These are phyloP conservation scores for Agrypnia vestita DNA, from an alignment of 1,140 invertebrate species.

Conservation along the genomic window DNA sequence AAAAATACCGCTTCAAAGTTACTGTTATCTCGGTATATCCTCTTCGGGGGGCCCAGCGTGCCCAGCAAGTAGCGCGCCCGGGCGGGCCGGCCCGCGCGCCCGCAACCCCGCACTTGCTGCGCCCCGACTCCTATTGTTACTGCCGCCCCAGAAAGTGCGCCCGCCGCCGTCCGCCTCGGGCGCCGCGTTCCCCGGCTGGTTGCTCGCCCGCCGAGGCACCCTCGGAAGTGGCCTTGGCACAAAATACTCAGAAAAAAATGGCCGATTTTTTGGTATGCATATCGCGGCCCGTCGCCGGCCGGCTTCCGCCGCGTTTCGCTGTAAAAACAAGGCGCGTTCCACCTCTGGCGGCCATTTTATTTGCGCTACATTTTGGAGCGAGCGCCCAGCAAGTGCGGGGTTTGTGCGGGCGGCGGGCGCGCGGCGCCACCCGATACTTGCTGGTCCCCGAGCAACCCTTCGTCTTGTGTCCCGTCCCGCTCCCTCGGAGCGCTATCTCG, in stretches of 20 bases:
- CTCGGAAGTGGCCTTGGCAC: neutral
- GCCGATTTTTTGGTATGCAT: constrained; percentile 67
- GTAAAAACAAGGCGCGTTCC: constrained; percentile 48
- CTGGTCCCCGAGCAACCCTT: constrained; percentile 73
- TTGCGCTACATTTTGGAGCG: constrained; percentile 71
- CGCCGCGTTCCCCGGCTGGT: too few relatives aligned
- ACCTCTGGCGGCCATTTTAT: constrained; percentile 67
- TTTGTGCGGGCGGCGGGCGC: constrained; percentile 60
- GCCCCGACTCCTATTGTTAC: constrained; percentile 73
- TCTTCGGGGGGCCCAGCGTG: constrained; percentile 71
- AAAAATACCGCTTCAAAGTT: constrained; percentile 66
- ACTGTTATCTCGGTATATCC: constrained; percentile 75
- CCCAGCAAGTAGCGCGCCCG: constrained; percentile 68
- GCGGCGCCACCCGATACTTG: constrained; percentile 65
- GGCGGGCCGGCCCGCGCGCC: neutral
- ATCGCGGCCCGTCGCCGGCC: neutral
- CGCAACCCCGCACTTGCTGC: constrained; percentile 65
- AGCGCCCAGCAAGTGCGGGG: constrained; percentile 67
- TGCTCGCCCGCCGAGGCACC: constrained; percentile 33
- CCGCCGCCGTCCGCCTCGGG: constrained; percentile 69
- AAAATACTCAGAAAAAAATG: constrained; percentile 66
- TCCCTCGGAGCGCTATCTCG: constrained; percentile 66
- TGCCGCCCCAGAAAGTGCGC: constrained; percentile 69
- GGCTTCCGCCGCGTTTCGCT: neutral
- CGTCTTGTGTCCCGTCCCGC: constrained; percentile 73